phyloP scores from a whole-genome alignment of 2,113 vertebrate genomes.

The Oryzias javanicus region DNA sequence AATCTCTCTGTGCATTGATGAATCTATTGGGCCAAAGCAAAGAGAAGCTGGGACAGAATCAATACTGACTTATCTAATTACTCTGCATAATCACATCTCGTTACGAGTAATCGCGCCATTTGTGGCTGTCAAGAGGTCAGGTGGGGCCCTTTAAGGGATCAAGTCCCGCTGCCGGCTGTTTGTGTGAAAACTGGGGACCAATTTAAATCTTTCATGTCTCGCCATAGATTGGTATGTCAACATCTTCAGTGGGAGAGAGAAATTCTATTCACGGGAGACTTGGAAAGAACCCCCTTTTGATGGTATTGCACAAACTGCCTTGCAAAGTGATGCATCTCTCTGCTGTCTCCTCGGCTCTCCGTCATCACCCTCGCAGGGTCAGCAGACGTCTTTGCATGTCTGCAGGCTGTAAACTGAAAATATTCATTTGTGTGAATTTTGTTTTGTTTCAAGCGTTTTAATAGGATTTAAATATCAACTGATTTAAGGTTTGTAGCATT shows the following conservation, averaged over 20 bases:
- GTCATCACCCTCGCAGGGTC: slow-evolving; percentile 37
- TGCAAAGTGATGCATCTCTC: slow-evolving; percentile 25
- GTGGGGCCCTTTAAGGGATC: slow-evolving; percentile 29
- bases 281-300: slow-evolving; percentile 17
- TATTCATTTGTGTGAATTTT: background rate
- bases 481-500: background rate
- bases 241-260: slow-evolving; percentile 1
- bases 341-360: slow-evolving; percentile 41
- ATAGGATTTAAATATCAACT: no score
- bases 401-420: slow-evolving; percentile 15
- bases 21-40: slow-evolving; percentile 34
- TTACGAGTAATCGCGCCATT: slow-evolving; percentile 26
- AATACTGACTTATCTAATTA: slow-evolving; percentile 32
- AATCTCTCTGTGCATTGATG: slow-evolving; percentile 18
- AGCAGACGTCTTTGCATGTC: slow-evolving; percentile 19
- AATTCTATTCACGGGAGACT: slow-evolving; percentile 47
- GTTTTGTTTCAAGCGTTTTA: slow-evolving; percentile 10
- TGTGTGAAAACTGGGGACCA: slow-evolving; percentile 31
- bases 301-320: slow-evolving; percentile 33
- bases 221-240: slow-evolving; percentile 30
- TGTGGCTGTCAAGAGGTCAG: slow-evolving; percentile 27
- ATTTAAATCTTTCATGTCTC: slow-evolving; percentile 21
- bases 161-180: slow-evolving; percentile 28
- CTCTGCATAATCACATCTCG: slow-evolving; percentile 14
- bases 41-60: slow-evolving; percentile 16